Percentiles rank a stretch among this genome's conserved stretches.
phyloP scores from a whole-genome alignment of 2,797 vertebrate genomes.

The Stomatorhinus walkeri region DNA sequence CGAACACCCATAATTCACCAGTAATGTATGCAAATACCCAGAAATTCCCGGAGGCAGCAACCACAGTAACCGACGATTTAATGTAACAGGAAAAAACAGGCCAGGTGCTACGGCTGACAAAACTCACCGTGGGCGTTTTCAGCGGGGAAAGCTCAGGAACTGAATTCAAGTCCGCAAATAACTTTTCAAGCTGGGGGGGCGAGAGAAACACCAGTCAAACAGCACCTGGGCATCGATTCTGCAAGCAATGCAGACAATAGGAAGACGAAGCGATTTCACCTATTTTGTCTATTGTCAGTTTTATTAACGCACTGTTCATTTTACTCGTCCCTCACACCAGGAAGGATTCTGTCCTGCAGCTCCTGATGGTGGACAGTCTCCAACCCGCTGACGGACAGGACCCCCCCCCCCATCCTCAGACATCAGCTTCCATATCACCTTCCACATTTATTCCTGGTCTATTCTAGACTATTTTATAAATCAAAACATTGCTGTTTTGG shows the following conservation, averaged over 20 bases:
- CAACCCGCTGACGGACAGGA: background rate
- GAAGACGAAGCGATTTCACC: background rate
- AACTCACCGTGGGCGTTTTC: conserved; percentile 67
- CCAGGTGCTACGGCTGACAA: background rate
- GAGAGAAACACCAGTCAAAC: conserved; percentile 12
- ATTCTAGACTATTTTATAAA: background rate
- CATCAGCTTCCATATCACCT: background rate
- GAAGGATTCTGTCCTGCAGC: background rate
- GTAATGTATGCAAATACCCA: background rate
- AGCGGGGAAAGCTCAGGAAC: conserved; percentile 73
- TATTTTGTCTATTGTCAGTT: background rate
- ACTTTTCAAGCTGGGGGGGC: conserved; percentile 73
- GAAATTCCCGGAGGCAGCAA: background rate
- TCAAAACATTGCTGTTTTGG: background rate
- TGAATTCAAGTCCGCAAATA: conserved; percentile 80
- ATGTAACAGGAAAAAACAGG: background rate
- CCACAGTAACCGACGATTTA: background rate
- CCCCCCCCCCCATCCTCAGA: background rate
- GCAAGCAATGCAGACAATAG: background rate
- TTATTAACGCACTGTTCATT: background rate
- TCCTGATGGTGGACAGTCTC: background rate
- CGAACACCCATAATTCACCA: background rate
- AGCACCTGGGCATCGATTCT: background rate
- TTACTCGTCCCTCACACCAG: background rate
- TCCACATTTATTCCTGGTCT: background rate